Evolutionary conservation across 2,888 invertebrate genomes (phyloP).

Genomic region (Celastrina argiolus): DNA sequence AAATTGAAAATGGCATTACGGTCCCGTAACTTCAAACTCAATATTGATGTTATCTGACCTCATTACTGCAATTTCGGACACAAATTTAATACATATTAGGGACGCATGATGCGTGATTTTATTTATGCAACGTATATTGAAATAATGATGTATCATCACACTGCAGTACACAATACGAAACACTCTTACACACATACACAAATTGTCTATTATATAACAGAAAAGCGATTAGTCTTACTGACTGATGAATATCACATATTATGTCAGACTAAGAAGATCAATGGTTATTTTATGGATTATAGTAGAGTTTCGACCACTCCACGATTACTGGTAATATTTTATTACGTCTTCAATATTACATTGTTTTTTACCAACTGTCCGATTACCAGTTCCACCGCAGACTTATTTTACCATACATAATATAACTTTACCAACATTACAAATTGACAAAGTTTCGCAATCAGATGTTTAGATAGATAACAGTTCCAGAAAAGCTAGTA

Average conservation of each 20-base stretch:
- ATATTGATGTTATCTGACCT: slow-evolving; percentile 8
- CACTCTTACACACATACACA: too few species aligned
- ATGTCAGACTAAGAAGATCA: too few species aligned
- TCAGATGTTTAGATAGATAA: not conserved
- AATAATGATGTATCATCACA: slow-evolving; percentile 1
- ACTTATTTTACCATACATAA: not conserved
- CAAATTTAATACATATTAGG: slow-evolving; percentile 16
- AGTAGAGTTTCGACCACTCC: too few species aligned
- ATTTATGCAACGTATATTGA: slow-evolving; percentile 13
- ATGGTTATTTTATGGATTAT: too few species aligned
- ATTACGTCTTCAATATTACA: not conserved
- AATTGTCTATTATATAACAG: too few species aligned
- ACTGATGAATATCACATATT: too few species aligned
- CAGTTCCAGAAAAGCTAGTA: not conserved
- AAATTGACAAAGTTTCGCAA: slow-evolving; percentile 1
- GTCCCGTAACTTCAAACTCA: not conserved
- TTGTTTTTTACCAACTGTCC: not conserved
- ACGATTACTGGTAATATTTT: too few species aligned
- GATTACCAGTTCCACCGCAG: not conserved
- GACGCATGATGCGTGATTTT: not conserved
- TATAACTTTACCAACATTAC: not conserved
- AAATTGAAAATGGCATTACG: slow-evolving; percentile 9
- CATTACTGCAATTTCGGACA: slow-evolving; percentile 17
- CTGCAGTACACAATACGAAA: too few species aligned
- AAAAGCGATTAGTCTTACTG: too few species aligned